phyloP scores from a whole-genome alignment of 2,797 vertebrate genomes.

The Galaxias olidus region DNA sequence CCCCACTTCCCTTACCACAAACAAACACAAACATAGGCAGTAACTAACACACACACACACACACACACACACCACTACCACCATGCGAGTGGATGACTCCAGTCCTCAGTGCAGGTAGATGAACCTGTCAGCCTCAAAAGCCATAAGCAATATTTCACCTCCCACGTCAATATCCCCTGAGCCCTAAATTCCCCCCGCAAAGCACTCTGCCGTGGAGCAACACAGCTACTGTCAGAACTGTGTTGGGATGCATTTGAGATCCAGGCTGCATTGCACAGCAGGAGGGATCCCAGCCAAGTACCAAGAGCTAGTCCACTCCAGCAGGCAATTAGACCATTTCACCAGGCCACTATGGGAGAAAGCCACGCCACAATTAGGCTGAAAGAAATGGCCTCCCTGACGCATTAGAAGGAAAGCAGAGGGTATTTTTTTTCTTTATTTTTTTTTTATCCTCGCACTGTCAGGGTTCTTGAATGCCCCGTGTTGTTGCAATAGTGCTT shows the following conservation, averaged over 20 bases:
- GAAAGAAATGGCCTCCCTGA: slow-evolving; percentile 65
- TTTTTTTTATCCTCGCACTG: slow-evolving; percentile 37
- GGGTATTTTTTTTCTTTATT: background rate
- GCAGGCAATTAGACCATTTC: slow-evolving; percentile 50
- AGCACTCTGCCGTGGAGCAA: slow-evolving; percentile 25
- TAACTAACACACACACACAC: background rate
- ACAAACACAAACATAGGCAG: background rate
- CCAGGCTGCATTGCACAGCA: slow-evolving; percentile 36
- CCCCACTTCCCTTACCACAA: background rate
- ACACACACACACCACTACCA: background rate
- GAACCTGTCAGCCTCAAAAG: slow-evolving; percentile 18
- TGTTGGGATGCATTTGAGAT: slow-evolving; percentile 28
- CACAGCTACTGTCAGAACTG: slow-evolving; percentile 33
- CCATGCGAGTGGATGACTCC: background rate
- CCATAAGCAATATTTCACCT: slow-evolving; percentile 32
- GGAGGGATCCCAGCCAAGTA: slow-evolving; percentile 44
- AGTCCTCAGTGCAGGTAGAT: slow-evolving; percentile 29
- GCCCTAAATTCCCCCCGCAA: slow-evolving; percentile 32
- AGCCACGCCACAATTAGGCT: slow-evolving; percentile 58
- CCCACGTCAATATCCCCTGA: slow-evolving; percentile 39
- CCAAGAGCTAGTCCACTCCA: slow-evolving; percentile 39
- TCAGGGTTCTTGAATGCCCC: slow-evolving; percentile 40
- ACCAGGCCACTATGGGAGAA: slow-evolving; percentile 40
- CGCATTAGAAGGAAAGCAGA: slow-evolving; percentile 46
- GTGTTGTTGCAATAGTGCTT: slow-evolving; percentile 55